Evolutionary conservation across 2,888 invertebrate genomes (phyloP).

Genomic region (Eledona agricola): DNA sequence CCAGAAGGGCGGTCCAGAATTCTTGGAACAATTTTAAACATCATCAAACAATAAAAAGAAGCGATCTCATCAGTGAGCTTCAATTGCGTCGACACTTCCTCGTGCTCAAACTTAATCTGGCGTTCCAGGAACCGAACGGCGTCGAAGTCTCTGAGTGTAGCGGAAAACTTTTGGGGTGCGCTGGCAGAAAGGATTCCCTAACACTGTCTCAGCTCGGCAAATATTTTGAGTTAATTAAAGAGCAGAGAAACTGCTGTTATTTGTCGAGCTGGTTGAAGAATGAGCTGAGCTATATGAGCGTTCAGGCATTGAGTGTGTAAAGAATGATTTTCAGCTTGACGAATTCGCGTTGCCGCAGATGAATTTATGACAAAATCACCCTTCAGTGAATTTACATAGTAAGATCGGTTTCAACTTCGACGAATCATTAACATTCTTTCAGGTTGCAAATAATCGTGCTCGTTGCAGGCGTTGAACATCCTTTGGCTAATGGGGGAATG

Average conservation of each 20-base stretch:
- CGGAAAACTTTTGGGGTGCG: constrained; percentile 32
- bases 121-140: too few relatives aligned
- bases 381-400: constrained; percentile 6
- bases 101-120: too few relatives aligned
- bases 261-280: constrained; percentile 43
- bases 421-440: constrained; percentile 24
- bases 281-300: constrained; percentile 29
- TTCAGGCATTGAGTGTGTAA: constrained; percentile 35
- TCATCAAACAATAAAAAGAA: too few relatives aligned
- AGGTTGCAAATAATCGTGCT: constrained; percentile 14
- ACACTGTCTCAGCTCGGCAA: constrained; percentile 49
- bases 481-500: constrained; percentile 20
- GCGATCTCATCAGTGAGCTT: too few relatives aligned
- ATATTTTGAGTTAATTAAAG: constrained; percentile 61
- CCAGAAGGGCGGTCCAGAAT: too few relatives aligned
- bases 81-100: too few relatives aligned
- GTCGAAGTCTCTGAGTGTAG: too few relatives aligned
- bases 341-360: constrained; percentile 7
- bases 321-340: constrained; percentile 8
- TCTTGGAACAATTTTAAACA: too few relatives aligned
- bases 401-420: neutral
- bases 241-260: constrained; percentile 50
- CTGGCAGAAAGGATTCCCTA: constrained; percentile 39
- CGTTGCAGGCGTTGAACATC: constrained; percentile 19
- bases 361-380: constrained; percentile 7